These are phyloP conservation scores for Hippopotamyrus pictus DNA, from an alignment of 2,797 vertebrate genomes.

Conservation along the genomic window DNA sequence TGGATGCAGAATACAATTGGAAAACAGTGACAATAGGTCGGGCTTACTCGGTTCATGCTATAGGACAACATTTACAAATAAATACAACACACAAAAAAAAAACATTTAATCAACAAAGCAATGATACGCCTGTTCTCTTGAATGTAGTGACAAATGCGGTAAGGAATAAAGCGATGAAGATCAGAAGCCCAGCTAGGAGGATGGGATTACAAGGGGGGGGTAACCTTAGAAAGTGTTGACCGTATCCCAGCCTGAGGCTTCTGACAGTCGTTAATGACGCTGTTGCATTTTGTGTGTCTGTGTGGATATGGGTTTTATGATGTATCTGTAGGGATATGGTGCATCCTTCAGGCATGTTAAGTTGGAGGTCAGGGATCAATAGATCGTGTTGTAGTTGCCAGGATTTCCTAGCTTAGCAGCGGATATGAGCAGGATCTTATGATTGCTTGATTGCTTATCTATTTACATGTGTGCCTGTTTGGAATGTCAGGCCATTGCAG, in stretches of 20 bases:
- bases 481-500: background rate
- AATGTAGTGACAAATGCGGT: background rate
- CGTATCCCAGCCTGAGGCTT: background rate
- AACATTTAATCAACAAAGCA: background rate
- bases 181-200: background rate
- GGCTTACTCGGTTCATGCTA: background rate
- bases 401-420: background rate
- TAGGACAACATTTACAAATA: background rate
- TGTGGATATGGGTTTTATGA: background rate
- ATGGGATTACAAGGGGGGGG: background rate
- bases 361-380: background rate
- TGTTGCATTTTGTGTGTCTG: background rate
- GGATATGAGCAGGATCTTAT: background rate
- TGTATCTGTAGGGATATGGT: background rate
- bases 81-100: background rate
- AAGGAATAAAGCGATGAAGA: background rate
- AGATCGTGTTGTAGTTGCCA: background rate
- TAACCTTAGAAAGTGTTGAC: background rate
- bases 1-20: background rate
- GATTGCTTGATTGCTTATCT: background rate
- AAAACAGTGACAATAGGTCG: background rate
- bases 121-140: background rate
- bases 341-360: background rate
- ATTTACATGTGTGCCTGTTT: background rate
- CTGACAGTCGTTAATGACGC: background rate